Evolutionary conservation across 1,140 invertebrate species (phyloP), one percentile per base, ranked within the genome.

Genomic region (Apocrypta bakeri): DNA sequence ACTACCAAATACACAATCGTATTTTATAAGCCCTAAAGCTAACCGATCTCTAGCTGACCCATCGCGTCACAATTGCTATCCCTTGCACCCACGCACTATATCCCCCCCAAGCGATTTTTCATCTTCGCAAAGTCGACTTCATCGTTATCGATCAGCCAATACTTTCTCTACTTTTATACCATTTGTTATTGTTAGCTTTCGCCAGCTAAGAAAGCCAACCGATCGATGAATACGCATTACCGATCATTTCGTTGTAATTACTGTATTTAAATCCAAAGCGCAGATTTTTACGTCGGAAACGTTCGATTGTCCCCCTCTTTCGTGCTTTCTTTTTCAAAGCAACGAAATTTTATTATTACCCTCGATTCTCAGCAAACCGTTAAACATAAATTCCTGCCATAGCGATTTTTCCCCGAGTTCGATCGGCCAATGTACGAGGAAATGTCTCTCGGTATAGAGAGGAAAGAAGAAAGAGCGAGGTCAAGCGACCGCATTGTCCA

Each of bases 401-500:
- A 21, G 14, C 21, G 6, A 56, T 66, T 66, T 27, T 71, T 71
- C 31, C 69, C 69, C 3, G 7, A 21, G 21, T 1, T 37, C 69
- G 69, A 71, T 37, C 7, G 25, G 14, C 24, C 63, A 11, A 66
- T 25, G 48, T 56, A 56, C 48, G 63, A 29, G 24, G 63, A 66
- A 66, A 66, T 66, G 63, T 66, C 63, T 66, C 63, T 66, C 63
- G 63, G 21, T 17, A 25, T 24, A 17, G 17, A 9, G 25, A 17
- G 12, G 63, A 66, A 66, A 27, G 25, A 66, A 66, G 27, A 64
- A 61, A 56, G 56, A 75, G 76, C 64, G 82, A 83, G 82, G 82
- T 79, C 76, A 83, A 78, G 77, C 40, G 63, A 73, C 71, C 72
- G 74, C 72, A 80, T 79, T 79, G 82, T 83, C 82, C 77, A 79